Base-by-base conservation (phyloP, 1,140 invertebrate genomes). In the Atta cephalotes region DNA sequence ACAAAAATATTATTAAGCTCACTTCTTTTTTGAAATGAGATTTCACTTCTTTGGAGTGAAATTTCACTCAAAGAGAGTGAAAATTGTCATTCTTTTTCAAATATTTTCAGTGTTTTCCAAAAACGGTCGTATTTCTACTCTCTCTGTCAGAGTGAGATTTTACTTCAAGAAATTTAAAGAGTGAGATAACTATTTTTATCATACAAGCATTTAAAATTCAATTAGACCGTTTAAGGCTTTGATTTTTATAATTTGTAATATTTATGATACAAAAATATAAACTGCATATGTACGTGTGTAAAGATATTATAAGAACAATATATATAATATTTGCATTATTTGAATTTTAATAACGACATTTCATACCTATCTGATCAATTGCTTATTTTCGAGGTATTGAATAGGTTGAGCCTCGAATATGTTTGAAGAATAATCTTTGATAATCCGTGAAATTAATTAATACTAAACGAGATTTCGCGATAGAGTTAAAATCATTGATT, bases 391-490 rank as follows among this genome's bases (percentile, higher is more conserved):
- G 9, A 39, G 9, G 21, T 3, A 60, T 10, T 60, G 35, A 3
- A 45, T 45, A 45, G 10, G 9, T 45, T 45, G 9, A 45, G 7
- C 5, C 5, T 72, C 7, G n/a, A 63, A 76, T 84, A 84, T 14
- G n/a, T 63, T 25, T n/a, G 14, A 62, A 74, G 39, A 76, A 63
- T 76, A 62, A 74, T 51, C 39, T 14, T 49, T 28, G 39, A 35
- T 35, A 62, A 76, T 76, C 14, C 18, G 53, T 14, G 16, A 45
- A 81, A 35, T 81, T 81, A 81, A 81, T 81, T 81, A 81, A 81
- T 25, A 28, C 4, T 35, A 25, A 39, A 53, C 16, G n/a, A 84
- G 56, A 82, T 82, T 62, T 62, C 14, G n/a, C 35, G 39, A 84
- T 56, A 1, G 2, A 25, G 35, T 72, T 56, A 66, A 81, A 81